Percentiles rank a stretch among this genome's conserved stretches.
Conservation (phyloP, 2,113 vertebrate genomes). For the Polypterus bichir region DNA sequence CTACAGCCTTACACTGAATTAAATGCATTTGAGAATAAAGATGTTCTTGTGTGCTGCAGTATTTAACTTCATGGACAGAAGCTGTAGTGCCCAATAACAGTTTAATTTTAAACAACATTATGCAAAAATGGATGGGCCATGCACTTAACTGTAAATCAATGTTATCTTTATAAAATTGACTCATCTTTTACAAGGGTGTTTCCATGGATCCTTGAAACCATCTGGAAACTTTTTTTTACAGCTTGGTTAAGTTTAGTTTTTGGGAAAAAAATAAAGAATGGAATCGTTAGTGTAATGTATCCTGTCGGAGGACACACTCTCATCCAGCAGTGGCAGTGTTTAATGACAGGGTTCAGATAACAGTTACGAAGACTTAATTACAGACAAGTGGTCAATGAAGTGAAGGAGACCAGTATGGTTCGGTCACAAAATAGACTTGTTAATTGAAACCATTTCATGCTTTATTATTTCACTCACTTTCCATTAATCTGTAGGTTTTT, state of each 20-base stretch:
- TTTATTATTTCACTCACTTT: background rate
- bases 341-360: background rate
- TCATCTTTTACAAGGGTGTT: background rate
- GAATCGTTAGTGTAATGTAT: background rate
- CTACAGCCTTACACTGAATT: too few relatives aligned
- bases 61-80: too few relatives aligned
- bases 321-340: background rate
- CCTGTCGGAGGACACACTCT: background rate
- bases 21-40: too few relatives aligned
- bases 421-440: background rate
- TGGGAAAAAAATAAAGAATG: background rate
- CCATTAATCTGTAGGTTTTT: background rate
- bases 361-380: background rate
- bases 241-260: background rate
- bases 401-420: background rate
- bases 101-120: too few relatives aligned
- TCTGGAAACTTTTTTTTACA: background rate
- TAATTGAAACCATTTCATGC: background rate
- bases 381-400: background rate
- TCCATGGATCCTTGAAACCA: background rate
- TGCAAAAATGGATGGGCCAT: too few relatives aligned
- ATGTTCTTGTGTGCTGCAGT: too few relatives aligned
- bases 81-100: too few relatives aligned
- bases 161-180: background rate
- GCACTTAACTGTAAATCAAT: background rate